Percentiles rank a stretch among this genome's conserved stretches.
Evolutionary conservation across 2,113 vertebrate genomes (phyloP).

Genomic region (Megaptera novaeangliae): DNA sequence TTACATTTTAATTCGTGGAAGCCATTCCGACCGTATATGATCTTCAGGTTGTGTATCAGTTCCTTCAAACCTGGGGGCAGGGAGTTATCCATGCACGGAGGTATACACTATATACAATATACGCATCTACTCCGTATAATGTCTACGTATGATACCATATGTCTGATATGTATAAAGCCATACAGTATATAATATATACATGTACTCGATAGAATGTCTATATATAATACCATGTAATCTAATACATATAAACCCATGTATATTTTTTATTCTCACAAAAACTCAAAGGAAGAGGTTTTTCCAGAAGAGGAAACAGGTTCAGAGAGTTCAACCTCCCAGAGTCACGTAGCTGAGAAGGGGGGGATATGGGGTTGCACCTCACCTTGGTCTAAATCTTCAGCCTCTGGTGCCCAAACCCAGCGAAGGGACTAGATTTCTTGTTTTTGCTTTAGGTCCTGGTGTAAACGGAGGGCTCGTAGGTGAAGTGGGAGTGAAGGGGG

Average conservation of each 20-base stretch:
- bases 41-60: fast-evolving
- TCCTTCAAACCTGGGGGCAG: not conserved
- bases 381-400: not conserved
- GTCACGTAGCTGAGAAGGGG: fast-evolving
- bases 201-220: no score
- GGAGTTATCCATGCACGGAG: fast-evolving
- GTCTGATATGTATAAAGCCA: fast-evolving
- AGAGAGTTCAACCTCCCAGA: not conserved
- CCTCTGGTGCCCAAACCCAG: fast-evolving
- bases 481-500: not conserved
- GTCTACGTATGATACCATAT: fast-evolving
- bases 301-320: no score
- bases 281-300: not conserved
- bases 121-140: no score
- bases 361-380: not conserved
- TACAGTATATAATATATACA: fast-evolving
- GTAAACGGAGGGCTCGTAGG: fast-evolving
- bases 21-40: fast-evolving
- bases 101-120: no score
- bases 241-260: fast-evolving
- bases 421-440: not conserved
- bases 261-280: not conserved
- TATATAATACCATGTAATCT: fast-evolving
- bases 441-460: no score
- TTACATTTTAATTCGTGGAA: fast-evolving